Evolutionary conservation across 2,113 vertebrate species (phyloP).

Genomic region (Melozone crissalis): DNA sequence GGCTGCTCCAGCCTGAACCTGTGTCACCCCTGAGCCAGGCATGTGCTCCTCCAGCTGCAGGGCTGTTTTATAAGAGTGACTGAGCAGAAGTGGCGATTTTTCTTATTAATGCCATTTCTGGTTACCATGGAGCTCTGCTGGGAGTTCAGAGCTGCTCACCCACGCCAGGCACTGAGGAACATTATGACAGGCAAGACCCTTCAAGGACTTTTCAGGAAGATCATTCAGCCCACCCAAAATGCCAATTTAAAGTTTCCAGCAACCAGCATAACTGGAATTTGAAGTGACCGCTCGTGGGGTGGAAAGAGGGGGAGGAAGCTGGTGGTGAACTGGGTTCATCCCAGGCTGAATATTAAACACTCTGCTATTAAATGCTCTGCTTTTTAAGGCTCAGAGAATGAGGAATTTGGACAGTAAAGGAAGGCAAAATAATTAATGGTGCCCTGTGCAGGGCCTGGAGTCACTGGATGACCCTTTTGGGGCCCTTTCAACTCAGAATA

Average conservation of each 20-base stretch:
- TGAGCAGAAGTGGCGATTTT: constrained; percentile 1
- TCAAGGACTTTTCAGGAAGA: neutral
- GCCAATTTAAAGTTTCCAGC: neutral
- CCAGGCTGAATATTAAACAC: neutral
- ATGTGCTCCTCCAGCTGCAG: neutral
- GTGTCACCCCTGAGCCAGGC: neutral
- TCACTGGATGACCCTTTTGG: neutral
- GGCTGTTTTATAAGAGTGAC: neutral
- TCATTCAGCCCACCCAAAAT: neutral
- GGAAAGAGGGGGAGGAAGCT: neutral
- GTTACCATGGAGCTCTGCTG: constrained; percentile 57
- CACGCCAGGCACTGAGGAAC: neutral
- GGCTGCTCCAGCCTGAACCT: neutral
- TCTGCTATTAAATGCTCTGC: neutral
- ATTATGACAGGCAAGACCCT: neutral
- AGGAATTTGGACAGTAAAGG: neutral
- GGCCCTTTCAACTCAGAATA: neutral
- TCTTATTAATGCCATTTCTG: neutral
- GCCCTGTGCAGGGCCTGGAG: neutral
- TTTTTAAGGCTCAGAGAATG: neutral
- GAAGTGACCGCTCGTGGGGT: neutral
- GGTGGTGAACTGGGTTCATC: neutral
- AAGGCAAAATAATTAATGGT: neutral
- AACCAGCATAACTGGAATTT: fast-evolving
- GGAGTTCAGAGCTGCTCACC: neutral